These are phyloP conservation scores for Dipodomys stephensi DNA, from an alignment of 2,113 vertebrate species.

Conservation along the genomic window DNA sequence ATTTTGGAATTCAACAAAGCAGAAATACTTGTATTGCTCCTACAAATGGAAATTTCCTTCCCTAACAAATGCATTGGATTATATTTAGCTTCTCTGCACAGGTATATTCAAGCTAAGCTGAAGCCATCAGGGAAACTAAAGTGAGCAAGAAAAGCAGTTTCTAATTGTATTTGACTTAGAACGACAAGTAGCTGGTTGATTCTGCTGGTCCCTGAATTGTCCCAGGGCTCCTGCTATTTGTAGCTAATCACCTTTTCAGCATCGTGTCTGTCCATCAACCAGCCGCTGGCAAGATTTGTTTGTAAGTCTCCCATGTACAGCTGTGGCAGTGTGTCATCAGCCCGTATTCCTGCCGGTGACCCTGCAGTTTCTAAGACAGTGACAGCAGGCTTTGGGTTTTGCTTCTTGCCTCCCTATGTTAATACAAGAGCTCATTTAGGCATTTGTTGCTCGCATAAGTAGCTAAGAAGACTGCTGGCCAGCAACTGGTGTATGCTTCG, in stretches of 20 bases:
- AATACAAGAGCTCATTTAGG: background rate
- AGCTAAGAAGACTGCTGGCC: background rate
- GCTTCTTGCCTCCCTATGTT: background rate
- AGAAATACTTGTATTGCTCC: background rate
- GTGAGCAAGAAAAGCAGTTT: background rate
- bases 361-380: background rate
- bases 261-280: background rate
- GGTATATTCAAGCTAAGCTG: background rate
- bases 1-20: background rate
- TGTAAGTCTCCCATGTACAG: background rate
- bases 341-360: background rate
- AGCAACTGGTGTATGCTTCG: background rate
- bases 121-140: slow-evolving; percentile 11
- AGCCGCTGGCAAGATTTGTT: background rate
- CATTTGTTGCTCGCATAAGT: background rate
- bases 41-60: background rate
- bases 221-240: background rate
- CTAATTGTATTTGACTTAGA: background rate
- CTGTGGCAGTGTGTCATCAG: background rate
- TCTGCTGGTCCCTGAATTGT: background rate
- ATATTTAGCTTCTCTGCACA: background rate
- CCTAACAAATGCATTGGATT: background rate
- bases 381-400: background rate
- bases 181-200: background rate
- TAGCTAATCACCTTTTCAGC: slow-evolving; percentile 18